phyloP scores from a whole-genome alignment of 2,797 vertebrate species.

The Lates japonicus region DNA sequence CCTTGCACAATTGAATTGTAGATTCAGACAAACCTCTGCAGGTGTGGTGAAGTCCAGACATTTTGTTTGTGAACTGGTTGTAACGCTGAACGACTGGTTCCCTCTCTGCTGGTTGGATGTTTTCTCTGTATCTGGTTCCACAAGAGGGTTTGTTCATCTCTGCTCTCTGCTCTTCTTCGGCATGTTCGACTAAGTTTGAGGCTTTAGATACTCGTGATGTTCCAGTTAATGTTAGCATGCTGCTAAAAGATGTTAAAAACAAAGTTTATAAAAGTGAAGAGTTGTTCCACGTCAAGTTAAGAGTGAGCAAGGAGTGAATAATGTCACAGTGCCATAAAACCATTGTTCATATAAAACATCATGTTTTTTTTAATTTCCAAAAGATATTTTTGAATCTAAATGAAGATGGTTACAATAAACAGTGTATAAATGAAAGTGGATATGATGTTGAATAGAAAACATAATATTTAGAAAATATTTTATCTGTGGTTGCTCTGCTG shows the following conservation, averaged over 20 bases:
- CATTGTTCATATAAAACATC: constrained; percentile 28
- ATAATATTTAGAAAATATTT: constrained; percentile 67
- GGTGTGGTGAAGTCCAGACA: neutral
- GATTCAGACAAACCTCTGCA: neutral
- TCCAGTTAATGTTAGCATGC: constrained; percentile 79
- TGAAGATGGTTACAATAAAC: constrained; percentile 54
- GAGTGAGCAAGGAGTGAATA: constrained; percentile 63
- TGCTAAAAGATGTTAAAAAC: constrained; percentile 68
- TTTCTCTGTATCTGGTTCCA: constrained; percentile 30
- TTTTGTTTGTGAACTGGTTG: constrained; percentile 25
- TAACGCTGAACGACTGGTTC: constrained; percentile 34
- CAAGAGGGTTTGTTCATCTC: constrained; percentile 31
- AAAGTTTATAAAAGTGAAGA: constrained; percentile 49
- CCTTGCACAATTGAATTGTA: neutral
- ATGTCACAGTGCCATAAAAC: constrained; percentile 68
- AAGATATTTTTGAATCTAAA: constrained; percentile 71
- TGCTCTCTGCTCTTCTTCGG: constrained; percentile 61
- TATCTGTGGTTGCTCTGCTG: constrained; percentile 59
- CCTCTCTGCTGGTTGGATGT: constrained; percentile 24
- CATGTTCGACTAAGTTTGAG: constrained; percentile 74
- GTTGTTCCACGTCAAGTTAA: constrained; percentile 54
- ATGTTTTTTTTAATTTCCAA: constrained; percentile 55
- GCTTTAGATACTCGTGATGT: constrained; percentile 74
- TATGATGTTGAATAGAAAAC: constrained; percentile 74
- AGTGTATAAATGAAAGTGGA: constrained; percentile 62